Evolutionary conservation across 1,140 invertebrate genomes (phyloP).

Genomic region (Aradophagus sp.): DNA sequence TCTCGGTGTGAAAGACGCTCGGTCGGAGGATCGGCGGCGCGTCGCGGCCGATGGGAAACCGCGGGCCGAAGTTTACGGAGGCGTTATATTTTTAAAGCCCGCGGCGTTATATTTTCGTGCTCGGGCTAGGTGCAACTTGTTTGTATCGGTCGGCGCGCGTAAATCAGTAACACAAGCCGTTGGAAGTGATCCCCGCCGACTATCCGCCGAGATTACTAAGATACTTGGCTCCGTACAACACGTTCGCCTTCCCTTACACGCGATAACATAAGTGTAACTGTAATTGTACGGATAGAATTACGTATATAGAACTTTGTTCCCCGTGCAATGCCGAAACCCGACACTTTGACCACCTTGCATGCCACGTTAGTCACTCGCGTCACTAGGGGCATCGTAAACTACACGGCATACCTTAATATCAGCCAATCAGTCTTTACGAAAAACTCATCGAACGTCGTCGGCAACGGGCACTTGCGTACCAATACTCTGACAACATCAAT

Average conservation of each 20-base stretch:
- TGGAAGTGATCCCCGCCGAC: conserved; percentile 63
- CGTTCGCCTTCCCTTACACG: conserved; percentile 48
- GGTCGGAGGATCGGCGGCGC: no score
- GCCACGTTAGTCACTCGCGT: conserved; percentile 58
- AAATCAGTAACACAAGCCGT: conserved; percentile 64
- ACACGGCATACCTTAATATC: conserved; percentile 50
- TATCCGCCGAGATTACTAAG: conserved; percentile 58
- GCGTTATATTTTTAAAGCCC: conserved; percentile 20
- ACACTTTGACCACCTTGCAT: conserved; percentile 61
- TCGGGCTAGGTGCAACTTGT: conserved; percentile 55
- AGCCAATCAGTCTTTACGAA: conserved; percentile 32
- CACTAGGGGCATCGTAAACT: conserved; percentile 58
- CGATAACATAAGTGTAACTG: conserved; percentile 55
- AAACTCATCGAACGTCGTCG: no score
- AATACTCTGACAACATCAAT: no score
- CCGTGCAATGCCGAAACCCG: conserved; percentile 56
- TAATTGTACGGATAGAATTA: conserved; percentile 57
- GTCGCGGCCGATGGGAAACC: no score
- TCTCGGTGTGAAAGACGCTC: no score
- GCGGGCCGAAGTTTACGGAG: conserved; percentile 5
- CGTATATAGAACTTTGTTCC: conserved; percentile 56
- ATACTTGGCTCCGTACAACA: conserved; percentile 53
- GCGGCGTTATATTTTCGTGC: conserved; percentile 41
- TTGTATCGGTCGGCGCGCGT: conserved; percentile 58
- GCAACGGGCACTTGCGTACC: no score